Evolutionary conservation across 2,888 invertebrate genomes (phyloP), one percentile per base, ranked within the genome.

Genomic region (Brachylomia viminalis): DNA sequence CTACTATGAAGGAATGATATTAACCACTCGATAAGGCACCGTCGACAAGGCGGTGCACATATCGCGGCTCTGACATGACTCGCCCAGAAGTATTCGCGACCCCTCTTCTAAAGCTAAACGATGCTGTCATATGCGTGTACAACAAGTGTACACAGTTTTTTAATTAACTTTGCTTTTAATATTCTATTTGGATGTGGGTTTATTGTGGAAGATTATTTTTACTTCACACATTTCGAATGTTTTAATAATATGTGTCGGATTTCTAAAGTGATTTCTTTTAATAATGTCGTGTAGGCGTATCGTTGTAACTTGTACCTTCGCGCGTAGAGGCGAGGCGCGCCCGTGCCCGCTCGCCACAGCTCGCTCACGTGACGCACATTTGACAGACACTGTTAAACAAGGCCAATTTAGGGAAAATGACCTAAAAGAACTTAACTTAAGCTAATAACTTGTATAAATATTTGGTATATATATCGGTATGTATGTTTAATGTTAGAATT

Each of bases 401-500:
- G 95, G 95, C 96, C 95, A 94, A 95, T 93, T 95, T 95, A 95
- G 95, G 96, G 95, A 94, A 93, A 95, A 92, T 94, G 90, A 95
- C 95, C 95, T 96, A 95, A 95, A 96, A 94, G 90, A 95, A 96
- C 95, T 96, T 96, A 96, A 96, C 96, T 96, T 96, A 96, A 96
- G 96, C 96, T 96, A 96, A 95, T 94, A 92, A 95, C 95, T 96
- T 96, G 96, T 96, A 96, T 96, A 96, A 96, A 96, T 96, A 96
- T 96, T 95, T 95, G 94, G 93, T 96, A 96, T 96, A 96, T 96
- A 95, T 96, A 95, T 95, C 93, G 94, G 95, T 96, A 96, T 96
- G 95, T 96, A 96, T 96, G 95, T 93, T 96, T 96, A 96, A 96
- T 96, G 94, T 96, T 96, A 96, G 96, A 96, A 92, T 96, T 96